A percentile compares a stretch with the other conserved stretches of the same genome.
phyloP scores from a whole-genome alignment of 2,888 invertebrate genomes.

The Drosophila nigricruria region DNA sequence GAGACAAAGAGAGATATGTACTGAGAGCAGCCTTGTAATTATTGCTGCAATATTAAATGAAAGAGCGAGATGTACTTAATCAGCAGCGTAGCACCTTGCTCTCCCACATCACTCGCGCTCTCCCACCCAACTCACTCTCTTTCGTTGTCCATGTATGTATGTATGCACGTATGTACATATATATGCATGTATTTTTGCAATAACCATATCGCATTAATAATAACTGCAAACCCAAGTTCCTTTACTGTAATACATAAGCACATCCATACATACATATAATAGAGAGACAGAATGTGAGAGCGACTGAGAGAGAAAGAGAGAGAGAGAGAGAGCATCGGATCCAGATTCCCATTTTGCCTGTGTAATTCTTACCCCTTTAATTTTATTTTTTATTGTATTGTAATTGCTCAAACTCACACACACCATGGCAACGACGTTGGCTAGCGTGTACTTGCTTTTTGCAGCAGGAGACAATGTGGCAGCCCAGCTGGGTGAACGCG shows the following conservation, averaged over 20 bases:
- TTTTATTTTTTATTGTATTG: conserved; percentile 23
- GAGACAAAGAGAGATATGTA: conserved; percentile 15
- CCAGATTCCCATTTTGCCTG: conserved; percentile 36
- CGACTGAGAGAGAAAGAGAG: background rate
- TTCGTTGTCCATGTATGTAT: background rate
- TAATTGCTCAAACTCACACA: conserved; percentile 43
- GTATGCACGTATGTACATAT: background rate
- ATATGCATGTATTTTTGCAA: conserved; percentile 22
- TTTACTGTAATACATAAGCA: background rate
- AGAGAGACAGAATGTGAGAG: background rate
- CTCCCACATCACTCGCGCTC: background rate
- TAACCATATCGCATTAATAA: conserved; percentile 29
- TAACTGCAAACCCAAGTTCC: conserved; percentile 43
- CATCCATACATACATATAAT: too few species aligned
- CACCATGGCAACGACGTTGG: conserved; percentile 31
- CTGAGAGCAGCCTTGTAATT: conserved; percentile 42
- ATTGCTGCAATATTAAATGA: conserved; percentile 16
- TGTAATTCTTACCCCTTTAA: conserved; percentile 44
- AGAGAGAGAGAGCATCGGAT: background rate
- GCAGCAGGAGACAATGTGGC: conserved; percentile 56
- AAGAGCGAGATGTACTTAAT: conserved; percentile 27
- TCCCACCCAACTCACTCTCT: background rate
- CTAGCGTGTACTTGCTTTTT: conserved; percentile 14
- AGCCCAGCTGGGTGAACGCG: conserved; percentile 15
- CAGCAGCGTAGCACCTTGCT: conserved; percentile 6